Evolutionary conservation across 2,888 invertebrate species (phyloP), one percentile per base, ranked within the genome.

Genomic region (Eretmocerus hayati): DNA sequence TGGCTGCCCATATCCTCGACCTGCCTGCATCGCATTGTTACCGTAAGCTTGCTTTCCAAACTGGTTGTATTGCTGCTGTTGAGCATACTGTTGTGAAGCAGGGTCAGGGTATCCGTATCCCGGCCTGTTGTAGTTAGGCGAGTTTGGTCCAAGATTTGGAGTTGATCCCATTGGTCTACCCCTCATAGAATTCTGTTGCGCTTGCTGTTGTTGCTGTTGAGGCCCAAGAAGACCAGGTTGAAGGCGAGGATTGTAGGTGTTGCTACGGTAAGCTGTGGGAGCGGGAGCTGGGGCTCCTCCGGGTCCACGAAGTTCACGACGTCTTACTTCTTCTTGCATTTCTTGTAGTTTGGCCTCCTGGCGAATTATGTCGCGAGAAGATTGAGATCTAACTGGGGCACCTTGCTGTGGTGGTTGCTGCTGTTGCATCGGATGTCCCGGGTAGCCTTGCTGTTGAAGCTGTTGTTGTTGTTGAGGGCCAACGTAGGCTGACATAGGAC

Each of bases 251-350:
- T 15, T 66, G 62, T 44, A 69, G 52, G 53, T 68, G 62, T 35
- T 70, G 67, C 50, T 60, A 58, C 21, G 53, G 39, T 13, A 59
- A 11, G 49, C 46, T 13, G 22, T 44, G 53, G 1, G 38, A 21
- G 2, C 36, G 43, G 2, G 35, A 8, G 8, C 57, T n/a, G n/a
- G n/a, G 42, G 57, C 58, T 42, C 44, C 59, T 35, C 52, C 58
- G 2, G 61, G 62, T 2, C 68, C 71, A 9, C 74, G 66, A 45
- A 74, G 57, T 53, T 75, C 75, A 2, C 74, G 64, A 39, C 86
- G 72, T 51, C 84, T 72, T 9, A 87, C 83, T 65, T 90, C 87
- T 62, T 90, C 87, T 3, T 86, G 82, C 85, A 89, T 87, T 71
- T 89, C 89, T 4, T 83, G 81, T 49, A 87, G 74, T 65, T 87